Evolutionary conservation across 2,113 vertebrate species (phyloP).

Genomic region (Passer montanus): DNA sequence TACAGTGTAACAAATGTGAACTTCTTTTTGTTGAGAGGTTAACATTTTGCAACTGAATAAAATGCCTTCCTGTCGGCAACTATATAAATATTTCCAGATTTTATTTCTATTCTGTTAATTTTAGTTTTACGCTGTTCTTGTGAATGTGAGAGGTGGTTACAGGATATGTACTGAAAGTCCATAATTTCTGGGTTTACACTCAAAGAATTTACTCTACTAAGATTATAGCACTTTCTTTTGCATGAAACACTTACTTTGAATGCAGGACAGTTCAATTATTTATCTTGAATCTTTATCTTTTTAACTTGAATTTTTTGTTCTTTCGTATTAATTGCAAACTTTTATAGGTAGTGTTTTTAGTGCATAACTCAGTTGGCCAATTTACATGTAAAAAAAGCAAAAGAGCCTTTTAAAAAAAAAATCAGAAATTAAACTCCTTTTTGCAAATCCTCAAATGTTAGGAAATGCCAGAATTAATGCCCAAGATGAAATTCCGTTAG

Average conservation of each 20-base stretch:
- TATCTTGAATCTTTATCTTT: background rate
- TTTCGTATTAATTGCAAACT: background rate
- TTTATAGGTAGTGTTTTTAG: background rate
- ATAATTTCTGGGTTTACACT: background rate
- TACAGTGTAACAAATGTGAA: background rate
- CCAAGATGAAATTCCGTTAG: background rate
- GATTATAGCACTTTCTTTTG: background rate
- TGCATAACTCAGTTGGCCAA: background rate
- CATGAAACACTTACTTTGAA: background rate
- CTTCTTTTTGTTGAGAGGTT: background rate
- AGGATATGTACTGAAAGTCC: background rate
- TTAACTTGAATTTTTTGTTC: background rate
- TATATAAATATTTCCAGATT: background rate
- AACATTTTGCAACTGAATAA: background rate
- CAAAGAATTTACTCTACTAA: background rate
- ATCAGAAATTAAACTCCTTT: accelerated
- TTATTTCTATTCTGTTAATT: background rate
- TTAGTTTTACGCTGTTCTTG: background rate
- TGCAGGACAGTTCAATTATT: background rate
- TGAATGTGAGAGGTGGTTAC: background rate
- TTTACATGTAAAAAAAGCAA: background rate
- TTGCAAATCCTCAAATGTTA: background rate
- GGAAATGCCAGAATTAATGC: background rate
- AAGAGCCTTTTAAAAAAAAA: background rate
- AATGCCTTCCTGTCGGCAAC: background rate